Evolutionary conservation across 1,140 invertebrate genomes (phyloP).

Genomic region (Maniola jurtina): DNA sequence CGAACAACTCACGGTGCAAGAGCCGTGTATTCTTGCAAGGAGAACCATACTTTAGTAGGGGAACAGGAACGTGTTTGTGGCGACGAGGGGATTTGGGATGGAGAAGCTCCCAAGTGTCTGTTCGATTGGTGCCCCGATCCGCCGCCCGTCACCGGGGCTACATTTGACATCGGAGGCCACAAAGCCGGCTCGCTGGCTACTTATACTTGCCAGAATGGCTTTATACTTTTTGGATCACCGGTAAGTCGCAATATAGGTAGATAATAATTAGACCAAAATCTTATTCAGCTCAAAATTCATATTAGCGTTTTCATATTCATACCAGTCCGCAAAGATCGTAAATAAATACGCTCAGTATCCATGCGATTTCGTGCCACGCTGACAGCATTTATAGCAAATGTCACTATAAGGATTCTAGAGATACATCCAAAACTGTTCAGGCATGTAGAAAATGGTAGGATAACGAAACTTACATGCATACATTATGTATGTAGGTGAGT

Average conservation of each 20-base stretch:
- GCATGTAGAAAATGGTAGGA: too few species aligned
- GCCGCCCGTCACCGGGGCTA: constrained; percentile 85
- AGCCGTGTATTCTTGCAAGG: constrained; percentile 87
- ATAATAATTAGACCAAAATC: too few species aligned
- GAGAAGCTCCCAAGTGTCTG: constrained; percentile 87
- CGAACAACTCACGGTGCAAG: constrained; percentile 88
- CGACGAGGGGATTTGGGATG: constrained; percentile 89
- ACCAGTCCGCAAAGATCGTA: too few species aligned
- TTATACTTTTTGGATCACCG: constrained; percentile 89
- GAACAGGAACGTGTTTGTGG: constrained; percentile 86
- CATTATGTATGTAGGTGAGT: too few species aligned
- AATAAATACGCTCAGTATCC: too few species aligned
- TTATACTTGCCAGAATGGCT: constrained; percentile 90
- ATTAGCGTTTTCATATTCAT: too few species aligned
- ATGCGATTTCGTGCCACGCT: too few species aligned
- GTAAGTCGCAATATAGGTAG: constrained; percentile 68
- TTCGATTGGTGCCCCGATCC: constrained; percentile 93
- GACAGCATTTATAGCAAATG: too few species aligned
- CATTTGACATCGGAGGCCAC: constrained; percentile 83
- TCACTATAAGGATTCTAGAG: too few species aligned
- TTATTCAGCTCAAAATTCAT: too few species aligned
- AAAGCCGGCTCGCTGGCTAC: constrained; percentile 87
- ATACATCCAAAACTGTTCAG: too few species aligned
- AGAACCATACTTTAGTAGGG: constrained; percentile 92
- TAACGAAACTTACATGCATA: too few species aligned